These are phyloP conservation scores for Acanthiza pusilla DNA, from an alignment of 2,797 vertebrate species.

Conservation along the genomic window DNA sequence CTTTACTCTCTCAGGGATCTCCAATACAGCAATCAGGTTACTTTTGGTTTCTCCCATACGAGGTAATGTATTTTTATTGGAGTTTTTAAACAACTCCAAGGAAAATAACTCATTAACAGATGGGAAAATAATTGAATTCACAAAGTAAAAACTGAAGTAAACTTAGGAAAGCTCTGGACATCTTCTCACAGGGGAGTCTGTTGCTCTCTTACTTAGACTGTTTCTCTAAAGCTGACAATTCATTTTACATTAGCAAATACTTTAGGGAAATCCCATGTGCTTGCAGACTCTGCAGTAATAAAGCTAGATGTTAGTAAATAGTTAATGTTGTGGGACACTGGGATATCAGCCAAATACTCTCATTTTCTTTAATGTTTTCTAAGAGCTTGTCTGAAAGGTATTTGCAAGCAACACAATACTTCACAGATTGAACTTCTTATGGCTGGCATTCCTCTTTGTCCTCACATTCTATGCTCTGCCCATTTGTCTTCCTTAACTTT, in stretches of 20 bases:
- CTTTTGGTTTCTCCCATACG: background rate
- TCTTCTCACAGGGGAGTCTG: constrained; percentile 44
- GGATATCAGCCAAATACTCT: constrained; percentile 57
- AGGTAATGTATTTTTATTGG: background rate
- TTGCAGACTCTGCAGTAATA: constrained; percentile 40
- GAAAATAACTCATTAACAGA: constrained; percentile 55
- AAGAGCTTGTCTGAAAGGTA: constrained; percentile 56
- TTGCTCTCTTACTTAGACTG: constrained; percentile 41
- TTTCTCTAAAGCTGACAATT: constrained; percentile 61
- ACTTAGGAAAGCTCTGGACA: constrained; percentile 42
- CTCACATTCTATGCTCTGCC: background rate
- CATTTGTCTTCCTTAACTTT: background rate
- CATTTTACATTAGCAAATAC: constrained; percentile 65
- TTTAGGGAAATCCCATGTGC: constrained; percentile 39
- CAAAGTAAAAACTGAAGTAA: constrained; percentile 46
- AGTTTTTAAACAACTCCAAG: constrained; percentile 60
- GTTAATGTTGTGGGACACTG: constrained; percentile 60
- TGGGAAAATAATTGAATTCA: constrained; percentile 51
- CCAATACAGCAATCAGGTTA: background rate
- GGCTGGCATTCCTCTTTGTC: background rate
- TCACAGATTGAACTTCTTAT: constrained; percentile 29
- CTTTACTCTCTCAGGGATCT: background rate
- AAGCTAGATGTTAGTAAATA: constrained; percentile 63
- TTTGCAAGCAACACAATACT: constrained; percentile 46
- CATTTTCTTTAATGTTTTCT: constrained; percentile 61